Percentiles rank a stretch among this genome's conserved stretches.
These are phyloP conservation scores for Drosophila falleni DNA, from an alignment of 2,888 invertebrate species.

Conservation along the genomic window DNA sequence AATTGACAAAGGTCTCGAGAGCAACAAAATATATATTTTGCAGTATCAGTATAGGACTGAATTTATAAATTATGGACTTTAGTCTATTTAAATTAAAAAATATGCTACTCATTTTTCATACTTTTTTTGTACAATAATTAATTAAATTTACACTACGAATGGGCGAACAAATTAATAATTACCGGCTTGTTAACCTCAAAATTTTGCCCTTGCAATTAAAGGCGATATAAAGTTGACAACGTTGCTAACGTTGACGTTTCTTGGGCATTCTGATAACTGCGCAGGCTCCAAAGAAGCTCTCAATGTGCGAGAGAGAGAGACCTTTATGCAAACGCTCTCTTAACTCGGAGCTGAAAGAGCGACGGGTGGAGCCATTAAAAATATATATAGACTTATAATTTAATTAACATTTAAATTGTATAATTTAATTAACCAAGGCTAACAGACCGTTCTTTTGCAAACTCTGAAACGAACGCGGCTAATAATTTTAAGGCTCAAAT, in stretches of 20 bases:
- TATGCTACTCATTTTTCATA: background rate
- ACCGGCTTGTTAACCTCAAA: slow-evolving; percentile 66
- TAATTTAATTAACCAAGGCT: background rate
- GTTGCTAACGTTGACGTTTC: slow-evolving; percentile 14
- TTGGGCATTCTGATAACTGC: slow-evolving; percentile 12
- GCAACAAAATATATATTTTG: background rate
- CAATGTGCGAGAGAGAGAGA: slow-evolving; percentile 25
- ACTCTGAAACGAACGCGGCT: background rate
- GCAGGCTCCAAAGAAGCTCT: slow-evolving; percentile 26
- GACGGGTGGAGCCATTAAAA: background rate
- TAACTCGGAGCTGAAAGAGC: slow-evolving; percentile 13
- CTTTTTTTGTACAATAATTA: background rate
- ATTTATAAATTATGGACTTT: background rate
- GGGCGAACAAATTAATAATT: slow-evolving; percentile 38
- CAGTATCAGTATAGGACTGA: background rate
- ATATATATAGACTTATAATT: background rate
- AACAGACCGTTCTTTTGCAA: background rate
- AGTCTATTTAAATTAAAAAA: background rate
- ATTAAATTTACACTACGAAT: background rate
- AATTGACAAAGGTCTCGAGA: no score
- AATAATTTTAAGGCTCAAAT: background rate
- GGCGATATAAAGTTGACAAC: slow-evolving; percentile 2
- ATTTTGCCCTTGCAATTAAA: slow-evolving; percentile 39
- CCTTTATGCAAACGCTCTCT: slow-evolving; percentile 20
- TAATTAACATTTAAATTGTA: background rate